A percentile compares a stretch with the other conserved stretches of the same genome.
Conservation (phyloP, 1,140 invertebrate genomes). For the Pemphigus obesinymphae region DNA sequence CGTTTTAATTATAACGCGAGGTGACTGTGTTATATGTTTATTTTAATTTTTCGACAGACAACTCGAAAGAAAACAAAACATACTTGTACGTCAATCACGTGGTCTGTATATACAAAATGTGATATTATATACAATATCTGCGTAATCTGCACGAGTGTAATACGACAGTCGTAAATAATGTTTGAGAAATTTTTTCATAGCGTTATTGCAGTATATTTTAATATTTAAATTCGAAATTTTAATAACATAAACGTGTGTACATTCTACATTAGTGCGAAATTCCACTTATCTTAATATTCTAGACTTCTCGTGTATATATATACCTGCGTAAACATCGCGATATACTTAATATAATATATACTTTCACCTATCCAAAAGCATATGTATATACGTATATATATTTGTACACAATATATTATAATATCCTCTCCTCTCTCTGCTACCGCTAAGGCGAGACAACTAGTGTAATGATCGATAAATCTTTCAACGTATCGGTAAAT, state of each 20-base stretch:
- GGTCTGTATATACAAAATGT: not conserved
- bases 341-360: not conserved
- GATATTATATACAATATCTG: too few relatives aligned
- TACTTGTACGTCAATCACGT: not conserved
- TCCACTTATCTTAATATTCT: not conserved
- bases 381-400: not conserved
- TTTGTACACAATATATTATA: not conserved
- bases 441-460: not conserved
- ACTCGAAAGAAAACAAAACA: not conserved
- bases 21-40: too few relatives aligned
- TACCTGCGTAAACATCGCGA: not conserved
- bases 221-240: not conserved
- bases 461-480: constrained; percentile 8
- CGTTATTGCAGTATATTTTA: not conserved
- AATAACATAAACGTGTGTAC: not conserved
- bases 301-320: not conserved
- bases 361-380: not conserved
- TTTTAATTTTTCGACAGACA: not conserved
- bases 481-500: constrained; percentile 11
- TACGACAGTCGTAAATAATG: too few relatives aligned
- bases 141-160: not conserved
- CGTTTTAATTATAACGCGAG: not conserved
- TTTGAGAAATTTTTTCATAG: too few relatives aligned
- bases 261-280: not conserved
- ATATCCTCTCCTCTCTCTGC: not conserved